Conservation (phyloP, 1,140 invertebrate species). For the Mizuhopecten yessoensis region DNA sequence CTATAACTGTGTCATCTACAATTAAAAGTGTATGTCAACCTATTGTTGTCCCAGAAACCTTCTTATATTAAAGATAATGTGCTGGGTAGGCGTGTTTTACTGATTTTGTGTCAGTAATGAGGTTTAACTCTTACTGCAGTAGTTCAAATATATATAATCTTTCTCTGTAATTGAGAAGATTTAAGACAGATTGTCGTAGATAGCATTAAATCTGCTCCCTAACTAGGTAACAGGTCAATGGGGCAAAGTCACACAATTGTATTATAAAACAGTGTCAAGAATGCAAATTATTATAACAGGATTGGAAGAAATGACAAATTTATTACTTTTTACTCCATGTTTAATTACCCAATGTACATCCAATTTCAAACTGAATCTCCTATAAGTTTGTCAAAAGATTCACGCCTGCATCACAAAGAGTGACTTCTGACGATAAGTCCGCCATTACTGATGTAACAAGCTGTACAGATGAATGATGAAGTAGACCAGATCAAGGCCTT, state of each 20-base stretch:
- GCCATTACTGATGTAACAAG: no score
- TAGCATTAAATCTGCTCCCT: background rate
- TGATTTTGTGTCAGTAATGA: background rate
- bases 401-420: background rate
- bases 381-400: background rate
- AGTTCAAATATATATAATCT: background rate
- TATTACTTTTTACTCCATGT: background rate
- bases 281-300: background rate
- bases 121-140: background rate
- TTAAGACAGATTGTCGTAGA: background rate
- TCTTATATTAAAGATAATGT: no score
- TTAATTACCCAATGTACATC: background rate
- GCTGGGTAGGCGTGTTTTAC: no score
- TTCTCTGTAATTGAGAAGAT: background rate
- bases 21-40: no score
- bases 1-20: no score
- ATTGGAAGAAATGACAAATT: background rate
- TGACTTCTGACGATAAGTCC: background rate
- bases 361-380: background rate
- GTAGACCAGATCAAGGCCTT: no score
- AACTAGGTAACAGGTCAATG: background rate
- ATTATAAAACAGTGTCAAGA: background rate
- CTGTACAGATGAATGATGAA: no score
- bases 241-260: background rate
- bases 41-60: no score